phyloP scores from a whole-genome alignment of 2,888 invertebrate species.

The Hetaerina titia region DNA sequence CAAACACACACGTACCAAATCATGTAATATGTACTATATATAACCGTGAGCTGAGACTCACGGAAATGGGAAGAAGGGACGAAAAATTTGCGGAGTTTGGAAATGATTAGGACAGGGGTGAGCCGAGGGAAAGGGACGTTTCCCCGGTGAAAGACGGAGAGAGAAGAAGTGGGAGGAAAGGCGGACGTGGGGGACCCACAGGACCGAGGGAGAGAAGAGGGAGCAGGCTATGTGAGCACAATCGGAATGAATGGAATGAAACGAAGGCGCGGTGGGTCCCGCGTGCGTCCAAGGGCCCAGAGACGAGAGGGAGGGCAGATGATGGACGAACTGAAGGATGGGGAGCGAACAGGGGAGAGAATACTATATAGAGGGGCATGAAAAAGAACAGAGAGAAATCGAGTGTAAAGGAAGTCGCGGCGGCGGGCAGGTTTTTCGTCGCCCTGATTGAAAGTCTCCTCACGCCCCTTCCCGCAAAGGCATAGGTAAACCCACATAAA shows the following conservation, averaged over 20 bases:
- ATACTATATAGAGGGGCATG: too few species aligned
- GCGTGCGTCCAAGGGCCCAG: not conserved
- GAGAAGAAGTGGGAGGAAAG: not conserved
- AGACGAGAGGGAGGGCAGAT: not conserved
- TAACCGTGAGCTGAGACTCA: not conserved
- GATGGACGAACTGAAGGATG: not conserved
- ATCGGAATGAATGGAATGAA: not conserved
- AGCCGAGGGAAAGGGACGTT: not conserved
- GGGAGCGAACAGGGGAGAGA: not conserved
- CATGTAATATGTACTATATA: not conserved
- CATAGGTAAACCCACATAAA: too few species aligned
- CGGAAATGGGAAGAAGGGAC: not conserved
- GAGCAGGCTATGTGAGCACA: not conserved
- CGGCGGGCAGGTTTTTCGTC: too few species aligned
- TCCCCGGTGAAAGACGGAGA: not conserved
- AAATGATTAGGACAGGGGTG: not conserved
- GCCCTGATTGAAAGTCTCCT: too few species aligned
- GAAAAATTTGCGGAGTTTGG: not conserved
- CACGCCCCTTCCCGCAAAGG: too few species aligned
- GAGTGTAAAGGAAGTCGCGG: too few species aligned
- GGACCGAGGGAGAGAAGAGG: not conserved
- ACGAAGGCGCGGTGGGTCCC: not conserved
- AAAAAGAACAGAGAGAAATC: too few species aligned
- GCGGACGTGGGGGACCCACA: not conserved
- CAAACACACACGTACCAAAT: not conserved